Evolutionary conservation across 2,113 vertebrate genomes (phyloP), one percentile per base, ranked within the genome.

Genomic region (Pollachius pollachius): DNA sequence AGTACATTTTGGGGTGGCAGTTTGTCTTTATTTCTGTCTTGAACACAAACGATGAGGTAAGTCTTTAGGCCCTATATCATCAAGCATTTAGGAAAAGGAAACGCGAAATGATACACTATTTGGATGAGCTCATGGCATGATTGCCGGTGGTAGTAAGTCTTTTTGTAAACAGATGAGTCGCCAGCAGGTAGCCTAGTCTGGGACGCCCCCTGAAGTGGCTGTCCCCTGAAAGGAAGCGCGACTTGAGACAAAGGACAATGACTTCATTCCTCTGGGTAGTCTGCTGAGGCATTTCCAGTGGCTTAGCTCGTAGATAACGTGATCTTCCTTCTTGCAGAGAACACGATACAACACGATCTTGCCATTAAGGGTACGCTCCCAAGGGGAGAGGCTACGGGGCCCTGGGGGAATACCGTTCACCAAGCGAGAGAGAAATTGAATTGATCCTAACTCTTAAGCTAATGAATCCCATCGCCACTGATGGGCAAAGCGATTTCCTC

Each of bases 281-380:
- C 83, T 83, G 89, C 87, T 89, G 77, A 82, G 77, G 85, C 85
- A 87, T 89, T 88, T 88, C 69, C 81, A 80, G 79, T 85, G 77
- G 81, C 86, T 89, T 88, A 89, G 85, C 84, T 91, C 88, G 89
- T 85, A 78, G 85, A 86, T 87, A 85, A 90, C 82, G 82, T 78
- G 71, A 87, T 90, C 21, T 37, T 30, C 48, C 70, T 59, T 65
- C 65, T 70, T 7, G 52, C 73, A 87, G 87, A 80, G 30, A 34
- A 34, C 41, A 13, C 9, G 41, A 48, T 48, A 48, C 41, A 48
- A 48, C 41, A 48, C 41, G 54, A n/a, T 17, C 54, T 57, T 13
- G 5, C 9, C 54, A 17, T n/a, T n/a, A 54, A 13, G 52, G 52
- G 7, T 54, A 3, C 52, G 52, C 4, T 57, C 54, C 54, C 54